phyloP scores from a whole-genome alignment of 2,113 vertebrate species.

The Cinclus cinclus region DNA sequence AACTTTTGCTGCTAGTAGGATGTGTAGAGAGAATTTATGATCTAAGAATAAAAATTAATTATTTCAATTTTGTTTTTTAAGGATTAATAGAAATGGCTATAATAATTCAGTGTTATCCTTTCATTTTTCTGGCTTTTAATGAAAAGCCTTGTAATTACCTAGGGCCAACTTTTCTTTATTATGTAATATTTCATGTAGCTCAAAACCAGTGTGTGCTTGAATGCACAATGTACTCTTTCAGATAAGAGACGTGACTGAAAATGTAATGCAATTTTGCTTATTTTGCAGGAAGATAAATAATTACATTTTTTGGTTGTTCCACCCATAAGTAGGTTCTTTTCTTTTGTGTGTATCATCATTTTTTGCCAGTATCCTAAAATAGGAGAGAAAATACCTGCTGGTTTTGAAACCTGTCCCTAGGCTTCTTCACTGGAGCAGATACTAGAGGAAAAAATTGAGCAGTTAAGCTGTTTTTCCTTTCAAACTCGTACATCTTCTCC shows the following conservation, averaged over 20 bases:
- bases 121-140: not conserved
- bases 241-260: not conserved
- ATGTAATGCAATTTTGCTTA: not conserved
- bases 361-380: not conserved
- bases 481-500: not conserved
- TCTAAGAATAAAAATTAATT: not conserved
- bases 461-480: not conserved
- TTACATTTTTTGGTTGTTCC: not conserved
- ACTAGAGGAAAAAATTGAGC: not conserved
- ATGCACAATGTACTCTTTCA: not conserved
- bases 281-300: not conserved
- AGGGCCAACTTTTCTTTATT: not conserved
- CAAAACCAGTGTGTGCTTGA: not conserved
- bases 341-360: not conserved
- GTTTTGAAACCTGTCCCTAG: not conserved
- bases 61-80: not conserved
- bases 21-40: not conserved
- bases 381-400: not conserved
- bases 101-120: slow-evolving; percentile 10
- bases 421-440: not conserved
- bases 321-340: not conserved
- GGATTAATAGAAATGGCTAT: not conserved
- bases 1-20: not conserved
- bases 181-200: not conserved
- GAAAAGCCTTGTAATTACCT: not conserved